Evolutionary conservation across 1,140 invertebrate genomes (phyloP).

Genomic region (Pseudomyrmex pallidus): DNA sequence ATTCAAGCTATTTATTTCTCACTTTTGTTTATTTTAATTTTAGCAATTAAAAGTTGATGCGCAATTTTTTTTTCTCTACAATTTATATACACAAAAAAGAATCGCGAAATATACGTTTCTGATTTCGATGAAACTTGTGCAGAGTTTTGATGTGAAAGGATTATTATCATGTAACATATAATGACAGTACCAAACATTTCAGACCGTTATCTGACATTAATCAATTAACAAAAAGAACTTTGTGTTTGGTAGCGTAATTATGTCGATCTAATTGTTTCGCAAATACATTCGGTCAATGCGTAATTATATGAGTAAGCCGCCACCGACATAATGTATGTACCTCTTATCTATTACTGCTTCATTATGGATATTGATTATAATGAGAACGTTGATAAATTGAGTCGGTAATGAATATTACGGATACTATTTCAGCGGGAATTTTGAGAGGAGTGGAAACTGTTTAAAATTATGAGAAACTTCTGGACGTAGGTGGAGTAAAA

Average conservation of each 20-base stretch:
- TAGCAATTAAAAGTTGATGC: too few relatives aligned
- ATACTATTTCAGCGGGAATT: neutral
- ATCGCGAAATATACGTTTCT: too few relatives aligned
- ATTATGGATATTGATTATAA: conserved; percentile 1
- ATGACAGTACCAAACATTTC: neutral
- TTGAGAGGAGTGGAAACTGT: neutral
- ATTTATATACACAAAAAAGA: too few relatives aligned
- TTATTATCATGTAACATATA: neutral
- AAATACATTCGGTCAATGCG: conserved; percentile 26
- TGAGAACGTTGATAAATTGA: conserved; percentile 1
- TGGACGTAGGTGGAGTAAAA: neutral
- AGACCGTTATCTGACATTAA: conserved; percentile 30
- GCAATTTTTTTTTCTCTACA: too few relatives aligned
- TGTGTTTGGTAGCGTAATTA: conserved; percentile 26
- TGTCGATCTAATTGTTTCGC: conserved; percentile 43
- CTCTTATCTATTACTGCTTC: neutral
- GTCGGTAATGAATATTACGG: conserved; percentile 21
- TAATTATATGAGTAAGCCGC: neutral
- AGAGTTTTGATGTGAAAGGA: too few relatives aligned
- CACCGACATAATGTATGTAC: conserved; percentile 14
- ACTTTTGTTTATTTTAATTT: too few relatives aligned
- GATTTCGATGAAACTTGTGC: too few relatives aligned
- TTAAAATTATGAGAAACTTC: too few relatives aligned
- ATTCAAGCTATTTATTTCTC: too few relatives aligned
- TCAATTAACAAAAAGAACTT: conserved; percentile 6